Percentiles rank a stretch among this genome's conserved stretches.
phyloP scores from a whole-genome alignment of 2,113 vertebrate genomes.

The Pleuronectes platessa region DNA sequence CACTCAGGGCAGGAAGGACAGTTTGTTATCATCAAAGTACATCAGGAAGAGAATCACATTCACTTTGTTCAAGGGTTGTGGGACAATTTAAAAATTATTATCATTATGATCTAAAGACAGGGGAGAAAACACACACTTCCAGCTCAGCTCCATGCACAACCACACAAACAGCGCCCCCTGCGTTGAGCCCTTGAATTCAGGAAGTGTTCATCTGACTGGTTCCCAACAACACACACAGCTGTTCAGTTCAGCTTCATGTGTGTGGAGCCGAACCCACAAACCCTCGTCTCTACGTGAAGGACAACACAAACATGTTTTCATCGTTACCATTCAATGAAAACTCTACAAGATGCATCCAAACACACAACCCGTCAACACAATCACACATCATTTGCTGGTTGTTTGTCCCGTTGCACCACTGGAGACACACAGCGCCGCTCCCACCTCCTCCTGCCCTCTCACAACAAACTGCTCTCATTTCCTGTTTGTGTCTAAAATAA shows the following conservation, averaged over 20 bases:
- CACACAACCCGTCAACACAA: conserved; percentile 8
- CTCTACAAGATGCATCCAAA: not conserved
- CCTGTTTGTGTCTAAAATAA: conserved; percentile 48
- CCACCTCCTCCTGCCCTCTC: conserved; percentile 5
- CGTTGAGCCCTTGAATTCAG: conserved; percentile 42
- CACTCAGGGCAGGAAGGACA: not conserved
- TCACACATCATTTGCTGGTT: conserved; percentile 18
- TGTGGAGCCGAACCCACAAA: conserved; percentile 8
- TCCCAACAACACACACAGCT: conserved; percentile 11
- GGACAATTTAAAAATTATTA: conserved; percentile 4
- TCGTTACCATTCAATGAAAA: not conserved
- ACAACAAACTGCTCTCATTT: conserved; percentile 26
- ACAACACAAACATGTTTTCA: no score
- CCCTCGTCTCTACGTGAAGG: conserved; percentile 4
- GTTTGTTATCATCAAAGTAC: conserved; percentile 44
- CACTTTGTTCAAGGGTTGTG: conserved; percentile 48
- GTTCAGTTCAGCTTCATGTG: not conserved
- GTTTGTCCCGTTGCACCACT: conserved; percentile 32
- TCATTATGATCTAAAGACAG: not conserved
- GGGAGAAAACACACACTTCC: no score
- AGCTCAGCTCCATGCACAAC: not conserved
- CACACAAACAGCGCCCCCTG: conserved; percentile 3
- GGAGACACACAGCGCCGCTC: conserved; percentile 8
- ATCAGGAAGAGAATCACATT: conserved; percentile 65
- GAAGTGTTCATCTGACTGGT: conserved; percentile 42